phyloP scores from a whole-genome alignment of 2,113 vertebrate genomes.

The Glaucidium brasilianum region DNA sequence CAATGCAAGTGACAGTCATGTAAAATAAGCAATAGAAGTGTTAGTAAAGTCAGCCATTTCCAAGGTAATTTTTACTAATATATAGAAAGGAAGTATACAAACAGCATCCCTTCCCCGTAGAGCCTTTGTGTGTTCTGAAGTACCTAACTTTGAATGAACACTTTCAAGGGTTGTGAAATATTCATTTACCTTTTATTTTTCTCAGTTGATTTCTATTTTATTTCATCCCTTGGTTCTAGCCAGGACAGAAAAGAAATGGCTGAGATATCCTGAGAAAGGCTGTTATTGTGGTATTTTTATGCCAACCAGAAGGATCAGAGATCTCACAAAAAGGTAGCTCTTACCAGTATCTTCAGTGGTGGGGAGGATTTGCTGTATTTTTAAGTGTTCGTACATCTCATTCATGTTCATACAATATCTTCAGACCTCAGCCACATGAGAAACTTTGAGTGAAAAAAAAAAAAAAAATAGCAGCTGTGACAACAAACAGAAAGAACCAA shows the following conservation, averaged over 20 bases:
- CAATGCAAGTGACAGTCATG: background rate
- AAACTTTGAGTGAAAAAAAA: background rate
- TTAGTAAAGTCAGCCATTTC: conserved; percentile 15
- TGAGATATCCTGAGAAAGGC: background rate
- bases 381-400: background rate
- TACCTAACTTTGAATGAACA: conserved; percentile 19
- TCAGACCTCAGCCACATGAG: background rate
- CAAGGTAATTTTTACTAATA: background rate
- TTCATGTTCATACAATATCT: background rate
- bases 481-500: background rate
- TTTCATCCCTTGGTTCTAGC: background rate
- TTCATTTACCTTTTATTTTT: background rate
- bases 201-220: background rate
- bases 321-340: background rate
- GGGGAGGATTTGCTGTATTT: background rate
- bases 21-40: background rate
- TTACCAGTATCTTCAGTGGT: background rate
- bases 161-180: background rate
- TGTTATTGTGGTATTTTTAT: background rate
- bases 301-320: background rate
- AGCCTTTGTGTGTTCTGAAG: background rate
- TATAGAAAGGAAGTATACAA: background rate
- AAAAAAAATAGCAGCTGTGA: background rate
- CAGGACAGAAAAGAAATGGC: background rate
- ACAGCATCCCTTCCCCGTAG: background rate